Base-by-base conservation (phyloP, 1,140 invertebrate species). In the Delia radicum region DNA sequence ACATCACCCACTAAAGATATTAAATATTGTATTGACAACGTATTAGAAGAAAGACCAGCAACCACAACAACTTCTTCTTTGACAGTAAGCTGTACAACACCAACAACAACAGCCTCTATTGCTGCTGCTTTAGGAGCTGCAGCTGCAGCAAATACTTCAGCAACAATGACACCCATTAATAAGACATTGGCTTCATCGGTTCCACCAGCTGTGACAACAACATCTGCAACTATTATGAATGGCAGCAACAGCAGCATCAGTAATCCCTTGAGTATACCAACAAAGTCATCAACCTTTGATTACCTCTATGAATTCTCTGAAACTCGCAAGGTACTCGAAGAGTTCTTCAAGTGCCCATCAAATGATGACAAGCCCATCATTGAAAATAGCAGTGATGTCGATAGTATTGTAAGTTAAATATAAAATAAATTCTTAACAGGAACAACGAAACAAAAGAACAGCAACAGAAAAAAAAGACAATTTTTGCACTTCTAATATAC, bases 281-380 rank as follows among this genome's bases (percentile, higher is more conserved):
- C 89, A n/a, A 88, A 87, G 63, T 88, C 89, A 33, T 87, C 89
- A 67, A 92, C 93, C 13, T 95, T 94, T 84, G 93, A 95, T 88
- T 95, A 95, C 87, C 87, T 95, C 61, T 96, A 96, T 85, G 94
- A 96, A 84, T 96, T 96, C 87, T 96, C 94, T 2, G 94, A 96
- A 87, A 96, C 95, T 46, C 89, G 94, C 75, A 96, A 96, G 88
- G 95, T 96, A 42, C 88, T 96, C n/a, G 94, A 96, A 85, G 95
- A 96, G 88, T 96, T 96, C 87, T 96, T 96, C 88, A 94, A 94
- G 86, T 94, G 93, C 82, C 92, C 93, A 18, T 87, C 90, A 55
- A 87, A 88, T 46, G 88, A 89, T 73, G 90, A 91, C 84, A 90
- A 90, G 77, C 90, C 86, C 75, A 69, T 69, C 65, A 80, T 86